Evolutionary conservation across 2,113 vertebrate species (phyloP).

Genomic region (Anoura caudifer): DNA sequence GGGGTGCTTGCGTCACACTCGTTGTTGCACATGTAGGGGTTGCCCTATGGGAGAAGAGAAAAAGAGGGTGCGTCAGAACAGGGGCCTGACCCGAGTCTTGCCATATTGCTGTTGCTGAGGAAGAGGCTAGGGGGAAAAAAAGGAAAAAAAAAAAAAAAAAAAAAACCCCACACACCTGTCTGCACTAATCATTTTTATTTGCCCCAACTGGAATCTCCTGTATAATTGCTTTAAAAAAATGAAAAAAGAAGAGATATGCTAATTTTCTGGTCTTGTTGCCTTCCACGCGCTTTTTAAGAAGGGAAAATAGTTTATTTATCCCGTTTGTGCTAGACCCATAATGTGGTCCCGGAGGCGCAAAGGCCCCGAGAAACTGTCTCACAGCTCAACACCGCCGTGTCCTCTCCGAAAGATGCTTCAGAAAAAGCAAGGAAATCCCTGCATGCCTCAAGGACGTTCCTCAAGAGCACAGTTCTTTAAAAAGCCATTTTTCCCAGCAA

Average conservation of each 20-base stretch:
- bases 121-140: not conserved
- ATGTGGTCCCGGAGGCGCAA: conserved; percentile 37
- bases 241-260: not conserved
- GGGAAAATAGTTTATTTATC: conserved; percentile 55
- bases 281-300: conserved; percentile 37
- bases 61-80: not conserved
- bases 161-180: no score
- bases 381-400: not conserved
- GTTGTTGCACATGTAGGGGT: conserved; percentile 99
- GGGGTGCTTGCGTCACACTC: conserved; percentile 96
- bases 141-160: no score
- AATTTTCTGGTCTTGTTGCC: conserved; percentile 34
- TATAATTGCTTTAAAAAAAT: not conserved
- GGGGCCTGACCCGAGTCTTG: not conserved
- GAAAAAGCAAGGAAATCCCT: not conserved
- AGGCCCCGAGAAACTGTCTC: conserved; percentile 35
- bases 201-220: conserved; percentile 16
- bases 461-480: conserved; percentile 49
- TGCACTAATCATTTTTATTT: conserved; percentile 40
- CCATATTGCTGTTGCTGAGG: not conserved
- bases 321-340: not conserved
- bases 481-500: conserved; percentile 47
- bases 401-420: conserved; percentile 48
- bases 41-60: conserved; percentile 87
- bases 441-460: conserved; percentile 31